Percentiles rank a stretch among this genome's conserved stretches.
Evolutionary conservation across 2,113 vertebrate species (phyloP).

Genomic region (Puffinus mauretanicus): DNA sequence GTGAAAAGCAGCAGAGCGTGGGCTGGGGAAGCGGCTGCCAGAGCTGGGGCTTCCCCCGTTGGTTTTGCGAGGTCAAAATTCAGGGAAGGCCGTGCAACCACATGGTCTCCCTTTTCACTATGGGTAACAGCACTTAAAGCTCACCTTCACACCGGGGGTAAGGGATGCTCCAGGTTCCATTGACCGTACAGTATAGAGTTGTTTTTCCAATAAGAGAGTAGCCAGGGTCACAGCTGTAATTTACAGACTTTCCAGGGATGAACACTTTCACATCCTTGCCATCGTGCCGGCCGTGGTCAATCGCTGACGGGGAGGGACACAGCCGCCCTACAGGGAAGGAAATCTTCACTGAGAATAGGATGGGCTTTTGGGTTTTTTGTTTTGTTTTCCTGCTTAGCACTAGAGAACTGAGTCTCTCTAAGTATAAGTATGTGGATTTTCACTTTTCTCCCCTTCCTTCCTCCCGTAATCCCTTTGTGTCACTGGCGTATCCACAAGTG

Average conservation of each 20-base stretch:
- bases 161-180: conserved; percentile 59
- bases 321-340: not conserved
- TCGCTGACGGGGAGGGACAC: not conserved
- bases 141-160: conserved; percentile 66
- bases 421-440: not conserved
- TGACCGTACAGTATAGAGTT: not conserved
- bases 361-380: not conserved
- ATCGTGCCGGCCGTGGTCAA: not conserved
- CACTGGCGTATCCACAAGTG: not conserved
- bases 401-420: not conserved
- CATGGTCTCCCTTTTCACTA: fast-evolving
- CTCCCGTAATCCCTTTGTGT: not conserved
- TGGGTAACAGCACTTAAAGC: not conserved
- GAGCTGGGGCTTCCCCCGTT: not conserved
- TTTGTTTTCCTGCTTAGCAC: not conserved
- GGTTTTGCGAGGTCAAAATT: not conserved
- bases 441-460: not conserved
- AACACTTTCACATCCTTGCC: not conserved
- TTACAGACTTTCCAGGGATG: conserved; percentile 52
- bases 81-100: fast-evolving
- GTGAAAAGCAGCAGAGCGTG: not conserved
- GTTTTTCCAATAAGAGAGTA: conserved; percentile 53
- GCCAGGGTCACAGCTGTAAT: conserved; percentile 57
- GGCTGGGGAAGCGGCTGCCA: not conserved
- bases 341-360: not conserved